Conservation (phyloP, 2,888 invertebrate genomes). For the Tiliacea aurago region DNA sequence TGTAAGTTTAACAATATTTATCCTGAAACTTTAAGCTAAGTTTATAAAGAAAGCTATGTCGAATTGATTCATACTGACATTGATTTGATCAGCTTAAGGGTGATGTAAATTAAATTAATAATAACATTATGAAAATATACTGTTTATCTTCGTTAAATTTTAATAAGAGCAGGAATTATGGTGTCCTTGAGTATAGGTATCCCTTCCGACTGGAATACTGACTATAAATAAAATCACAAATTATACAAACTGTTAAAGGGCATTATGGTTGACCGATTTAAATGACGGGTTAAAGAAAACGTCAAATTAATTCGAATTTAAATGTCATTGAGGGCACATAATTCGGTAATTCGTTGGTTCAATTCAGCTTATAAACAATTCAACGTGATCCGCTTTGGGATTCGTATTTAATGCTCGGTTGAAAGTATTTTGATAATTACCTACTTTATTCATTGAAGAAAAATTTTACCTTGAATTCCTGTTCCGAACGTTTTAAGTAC, state of each 20-base stretch:
- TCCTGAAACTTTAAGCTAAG: background rate
- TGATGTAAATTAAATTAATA: background rate
- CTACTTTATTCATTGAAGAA: background rate
- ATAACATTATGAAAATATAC: background rate
- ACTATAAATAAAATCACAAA: slow-evolving; percentile 9
- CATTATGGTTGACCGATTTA: slow-evolving; percentile 12
- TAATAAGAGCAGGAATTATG: no score
- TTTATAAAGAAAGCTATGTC: background rate
- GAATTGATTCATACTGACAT: background rate
- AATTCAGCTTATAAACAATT: slow-evolving; percentile 32
- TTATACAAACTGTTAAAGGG: background rate
- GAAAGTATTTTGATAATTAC: slow-evolving; percentile 9
- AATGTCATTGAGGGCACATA: slow-evolving; percentile 24
- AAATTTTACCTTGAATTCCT: background rate
- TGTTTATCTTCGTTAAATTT: background rate
- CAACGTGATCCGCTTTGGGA: slow-evolving; percentile 3
- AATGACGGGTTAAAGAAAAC: slow-evolving; percentile 15
- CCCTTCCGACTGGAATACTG: background rate
- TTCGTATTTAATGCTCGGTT: slow-evolving; percentile 3
- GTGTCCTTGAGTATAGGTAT: background rate
- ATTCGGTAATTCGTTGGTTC: slow-evolving; percentile 32
- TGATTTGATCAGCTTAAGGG: background rate
- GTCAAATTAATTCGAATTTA: slow-evolving; percentile 26
- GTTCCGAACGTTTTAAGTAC: background rate
- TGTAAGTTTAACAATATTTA: background rate